phyloP scores from a whole-genome alignment of 2,888 invertebrate genomes.

The Endotricha flammealis region DNA sequence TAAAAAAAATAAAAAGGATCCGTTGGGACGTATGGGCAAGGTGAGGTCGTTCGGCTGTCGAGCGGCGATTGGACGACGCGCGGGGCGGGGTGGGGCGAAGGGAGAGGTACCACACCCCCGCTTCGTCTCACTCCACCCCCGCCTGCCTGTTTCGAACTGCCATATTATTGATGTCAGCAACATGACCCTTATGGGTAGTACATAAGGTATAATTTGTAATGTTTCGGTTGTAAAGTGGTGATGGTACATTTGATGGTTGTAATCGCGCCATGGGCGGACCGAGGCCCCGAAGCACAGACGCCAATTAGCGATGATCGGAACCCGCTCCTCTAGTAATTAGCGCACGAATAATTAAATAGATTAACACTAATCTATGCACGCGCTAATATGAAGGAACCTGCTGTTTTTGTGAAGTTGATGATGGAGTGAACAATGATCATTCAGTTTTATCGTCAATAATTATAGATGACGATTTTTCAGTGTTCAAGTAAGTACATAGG shows the following conservation, averaged over 20 bases:
- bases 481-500: no score
- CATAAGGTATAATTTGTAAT: conserved; percentile 41
- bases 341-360: conserved; percentile 39
- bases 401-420: no score
- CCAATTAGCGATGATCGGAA: conserved; percentile 68
- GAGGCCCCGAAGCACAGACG: conserved; percentile 58
- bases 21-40: conserved; percentile 69
- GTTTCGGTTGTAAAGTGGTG: conserved; percentile 29
- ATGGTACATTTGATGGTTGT: conserved; percentile 59
- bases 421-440: no score
- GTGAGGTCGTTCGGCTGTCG: conserved; percentile 60
- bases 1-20: conserved; percentile 51
- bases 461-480: no score
- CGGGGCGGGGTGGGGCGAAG: conserved; percentile 63
- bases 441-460: no score
- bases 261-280: conserved; percentile 75
- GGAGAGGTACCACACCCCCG: conserved; percentile 57
- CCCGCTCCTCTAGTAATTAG: conserved; percentile 53
- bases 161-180: conserved; percentile 46
- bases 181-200: conserved; percentile 31
- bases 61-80: conserved; percentile 57
- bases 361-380: conserved; percentile 34
- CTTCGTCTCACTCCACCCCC: conserved; percentile 61
- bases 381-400: no score
- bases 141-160: conserved; percentile 46